Conservation (phyloP, 2,888 invertebrate species). For the Ennomos erosarius region DNA sequence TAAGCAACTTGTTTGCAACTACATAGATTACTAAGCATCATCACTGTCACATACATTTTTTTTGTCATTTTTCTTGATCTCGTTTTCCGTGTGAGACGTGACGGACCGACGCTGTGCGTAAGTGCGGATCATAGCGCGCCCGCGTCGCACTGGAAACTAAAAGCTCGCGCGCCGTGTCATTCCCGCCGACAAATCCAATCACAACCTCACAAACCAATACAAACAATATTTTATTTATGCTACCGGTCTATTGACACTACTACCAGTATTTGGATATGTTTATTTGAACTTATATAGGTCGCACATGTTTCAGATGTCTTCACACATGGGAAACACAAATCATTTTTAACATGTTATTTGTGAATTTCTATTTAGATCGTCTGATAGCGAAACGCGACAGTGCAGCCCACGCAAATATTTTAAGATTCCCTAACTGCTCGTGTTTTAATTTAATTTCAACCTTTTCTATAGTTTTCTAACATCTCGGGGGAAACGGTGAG, state of each 20-base stretch:
- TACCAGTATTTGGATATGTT: constrained; percentile 20
- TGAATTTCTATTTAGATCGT: constrained; percentile 39
- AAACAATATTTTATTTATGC: constrained; percentile 38
- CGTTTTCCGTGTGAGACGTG: constrained; percentile 42
- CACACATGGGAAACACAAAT: constrained; percentile 25
- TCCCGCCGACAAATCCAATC: constrained; percentile 51
- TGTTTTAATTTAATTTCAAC: constrained; percentile 26
- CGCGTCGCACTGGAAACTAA: constrained; percentile 61
- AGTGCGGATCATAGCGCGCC: constrained; percentile 58
- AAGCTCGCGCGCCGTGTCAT: constrained; percentile 56
- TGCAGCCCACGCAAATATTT: constrained; percentile 50
- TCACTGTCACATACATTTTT: constrained; percentile 38
- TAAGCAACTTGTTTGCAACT: too few species aligned
- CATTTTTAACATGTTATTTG: constrained; percentile 29
- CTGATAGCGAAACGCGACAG: constrained; percentile 45
- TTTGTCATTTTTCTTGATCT: constrained; percentile 59
- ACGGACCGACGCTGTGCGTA: constrained; percentile 51
- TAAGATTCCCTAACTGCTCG: constrained; percentile 30
- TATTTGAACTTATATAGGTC: constrained; percentile 12
- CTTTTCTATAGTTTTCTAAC: constrained; percentile 19
- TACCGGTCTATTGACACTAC: constrained; percentile 37
- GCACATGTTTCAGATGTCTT: constrained; percentile 28
- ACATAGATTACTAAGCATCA: not conserved
- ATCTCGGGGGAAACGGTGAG: constrained; percentile 22
- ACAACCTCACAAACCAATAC: constrained; percentile 45